phyloP scores from a whole-genome alignment of 2,888 invertebrate species.

The Electrophaes corylata region DNA sequence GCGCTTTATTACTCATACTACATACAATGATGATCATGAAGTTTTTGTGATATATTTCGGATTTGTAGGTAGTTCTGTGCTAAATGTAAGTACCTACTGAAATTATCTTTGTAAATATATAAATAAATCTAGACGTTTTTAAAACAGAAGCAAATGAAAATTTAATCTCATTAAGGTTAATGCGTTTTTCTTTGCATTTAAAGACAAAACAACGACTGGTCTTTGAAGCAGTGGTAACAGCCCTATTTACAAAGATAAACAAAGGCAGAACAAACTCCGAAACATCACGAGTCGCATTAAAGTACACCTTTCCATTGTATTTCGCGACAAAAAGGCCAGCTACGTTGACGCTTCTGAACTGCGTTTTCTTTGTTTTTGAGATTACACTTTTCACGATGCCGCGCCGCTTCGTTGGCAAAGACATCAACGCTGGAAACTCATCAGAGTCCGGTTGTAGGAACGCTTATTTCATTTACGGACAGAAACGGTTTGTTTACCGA shows the following conservation, averaged over 20 bases:
- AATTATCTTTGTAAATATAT: not conserved
- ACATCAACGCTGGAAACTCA: conserved; percentile 52
- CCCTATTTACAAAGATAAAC: conserved; percentile 35
- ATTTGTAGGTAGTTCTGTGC: too few species aligned
- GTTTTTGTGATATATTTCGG: too few species aligned
- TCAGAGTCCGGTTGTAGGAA: conserved; percentile 54
- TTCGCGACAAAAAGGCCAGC: conserved; percentile 48
- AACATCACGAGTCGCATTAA: conserved; percentile 44
- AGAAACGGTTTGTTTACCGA: not conserved
- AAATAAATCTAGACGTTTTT: not conserved
- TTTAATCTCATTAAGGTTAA: conserved; percentile 30
- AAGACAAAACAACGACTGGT: conserved; percentile 25
- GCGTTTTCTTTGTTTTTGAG: conserved; percentile 53
- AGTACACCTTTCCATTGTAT: conserved; percentile 50
- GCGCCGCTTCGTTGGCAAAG: conserved; percentile 36
- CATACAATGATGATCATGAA: too few species aligned
- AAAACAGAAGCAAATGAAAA: conserved; percentile 23
- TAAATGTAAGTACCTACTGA: not conserved
- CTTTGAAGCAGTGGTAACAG: conserved; percentile 33
- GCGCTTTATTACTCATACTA: too few species aligned
- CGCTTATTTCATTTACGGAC: conserved; percentile 25
- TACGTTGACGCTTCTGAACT: conserved; percentile 44
- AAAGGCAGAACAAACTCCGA: conserved; percentile 32
- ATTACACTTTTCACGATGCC: conserved; percentile 54
- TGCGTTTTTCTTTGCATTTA: conserved; percentile 33